Conservation (phyloP, 2,113 vertebrate genomes). For the Telmatochromis brachygnathus region DNA sequence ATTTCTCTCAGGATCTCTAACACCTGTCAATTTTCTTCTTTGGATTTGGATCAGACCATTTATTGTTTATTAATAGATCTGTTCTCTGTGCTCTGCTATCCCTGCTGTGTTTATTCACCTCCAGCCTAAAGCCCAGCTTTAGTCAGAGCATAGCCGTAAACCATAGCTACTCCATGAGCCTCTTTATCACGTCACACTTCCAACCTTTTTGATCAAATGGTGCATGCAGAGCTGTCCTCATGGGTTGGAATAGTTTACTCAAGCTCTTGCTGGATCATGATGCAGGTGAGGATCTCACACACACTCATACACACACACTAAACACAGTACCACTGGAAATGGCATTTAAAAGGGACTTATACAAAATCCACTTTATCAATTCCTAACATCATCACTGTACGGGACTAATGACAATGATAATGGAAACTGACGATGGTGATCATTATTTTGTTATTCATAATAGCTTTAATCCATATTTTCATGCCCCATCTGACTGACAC, state of each 20-base stretch:
- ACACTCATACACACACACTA: not conserved
- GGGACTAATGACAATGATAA: not conserved
- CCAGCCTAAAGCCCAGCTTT: not conserved
- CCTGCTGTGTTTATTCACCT: not conserved
- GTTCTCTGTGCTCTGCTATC: not conserved
- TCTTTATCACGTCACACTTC: not conserved
- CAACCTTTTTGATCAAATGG: not conserved
- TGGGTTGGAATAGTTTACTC: not conserved
- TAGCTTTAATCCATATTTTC: not conserved
- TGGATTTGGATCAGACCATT: not conserved
- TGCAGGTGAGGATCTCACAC: not conserved
- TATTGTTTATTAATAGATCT: not conserved
- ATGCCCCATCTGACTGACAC: not conserved
- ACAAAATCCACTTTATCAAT: not conserved
- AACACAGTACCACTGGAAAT: not conserved
- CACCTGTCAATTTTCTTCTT: not conserved
- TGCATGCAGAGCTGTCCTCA: not conserved
- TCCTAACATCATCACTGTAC: not conserved
- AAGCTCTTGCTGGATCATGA: not conserved
- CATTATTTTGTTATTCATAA: not conserved
- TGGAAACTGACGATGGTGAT: not conserved
- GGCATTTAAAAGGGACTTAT: not conserved
- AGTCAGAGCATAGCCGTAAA: not conserved
- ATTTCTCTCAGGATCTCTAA: not conserved
- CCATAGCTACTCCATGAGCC: not conserved